These are phyloP conservation scores for Calephelis nemesis DNA, from an alignment of 1,140 invertebrate genomes.

Conservation along the genomic window DNA sequence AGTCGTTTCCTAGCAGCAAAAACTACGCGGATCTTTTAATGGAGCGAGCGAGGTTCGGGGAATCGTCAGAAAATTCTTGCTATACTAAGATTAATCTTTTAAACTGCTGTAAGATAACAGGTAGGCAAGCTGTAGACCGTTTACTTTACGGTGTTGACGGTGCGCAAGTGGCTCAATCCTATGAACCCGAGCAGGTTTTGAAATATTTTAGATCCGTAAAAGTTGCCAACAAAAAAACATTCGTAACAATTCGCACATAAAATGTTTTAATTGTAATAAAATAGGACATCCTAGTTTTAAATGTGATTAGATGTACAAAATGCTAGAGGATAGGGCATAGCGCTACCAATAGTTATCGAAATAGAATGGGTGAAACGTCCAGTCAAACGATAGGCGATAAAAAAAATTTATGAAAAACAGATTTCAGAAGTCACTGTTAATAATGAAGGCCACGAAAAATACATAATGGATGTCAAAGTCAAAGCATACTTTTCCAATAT, in stretches of 20 bases:
- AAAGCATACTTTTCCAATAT: slow-evolving; percentile 21
- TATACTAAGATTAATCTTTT: slow-evolving; percentile 34
- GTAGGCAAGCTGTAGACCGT: slow-evolving; percentile 34
- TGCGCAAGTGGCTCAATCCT: slow-evolving; percentile 28
- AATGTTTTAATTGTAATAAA: no score
- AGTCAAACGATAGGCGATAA: neutral
- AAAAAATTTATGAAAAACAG: slow-evolving; percentile 32
- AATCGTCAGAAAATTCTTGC: slow-evolving; percentile 35
- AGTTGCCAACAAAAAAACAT: slow-evolving; percentile 2
- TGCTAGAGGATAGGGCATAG: slow-evolving; percentile 29
- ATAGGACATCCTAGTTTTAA: slow-evolving; percentile 2
- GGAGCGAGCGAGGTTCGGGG: slow-evolving; percentile 28
- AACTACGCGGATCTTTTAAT: slow-evolving; percentile 41
- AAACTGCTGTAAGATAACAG: slow-evolving; percentile 30
- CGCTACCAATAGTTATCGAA: slow-evolving; percentile 21
- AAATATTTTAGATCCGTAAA: slow-evolving; percentile 27
- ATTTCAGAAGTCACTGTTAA: slow-evolving; percentile 25
- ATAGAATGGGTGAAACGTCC: neutral
- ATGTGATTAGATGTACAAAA: slow-evolving; percentile 23
- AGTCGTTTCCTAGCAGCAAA: slow-evolving; percentile 39
- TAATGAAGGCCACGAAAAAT: slow-evolving; percentile 21
- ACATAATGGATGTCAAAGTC: slow-evolving; percentile 27
- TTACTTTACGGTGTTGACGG: slow-evolving; percentile 30
- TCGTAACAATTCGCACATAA: neutral
- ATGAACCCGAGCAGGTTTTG: slow-evolving; percentile 26